Evolutionary conservation across 2,888 invertebrate genomes (phyloP).

Genomic region (Encarsia formosa): DNA sequence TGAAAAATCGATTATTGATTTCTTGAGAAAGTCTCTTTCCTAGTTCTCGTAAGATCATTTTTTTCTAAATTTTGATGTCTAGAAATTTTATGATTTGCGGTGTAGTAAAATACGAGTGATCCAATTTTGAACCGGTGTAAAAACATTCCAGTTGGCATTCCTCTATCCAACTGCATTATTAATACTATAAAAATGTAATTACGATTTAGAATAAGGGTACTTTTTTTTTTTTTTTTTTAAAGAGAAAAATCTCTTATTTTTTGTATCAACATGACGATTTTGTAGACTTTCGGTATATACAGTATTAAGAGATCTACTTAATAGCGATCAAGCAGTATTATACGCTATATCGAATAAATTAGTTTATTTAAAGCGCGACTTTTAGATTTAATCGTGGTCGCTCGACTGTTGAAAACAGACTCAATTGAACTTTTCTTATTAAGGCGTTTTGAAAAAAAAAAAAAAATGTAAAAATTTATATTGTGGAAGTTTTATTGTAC

Average conservation of each 20-base stretch:
- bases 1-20: too few species aligned
- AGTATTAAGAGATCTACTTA: conserved; percentile 47
- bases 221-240: too few species aligned
- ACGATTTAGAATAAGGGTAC: background rate
- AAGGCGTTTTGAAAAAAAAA: conserved; percentile 6
- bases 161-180: background rate
- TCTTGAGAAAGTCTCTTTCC: too few species aligned
- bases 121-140: too few species aligned
- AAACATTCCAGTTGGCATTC: background rate
- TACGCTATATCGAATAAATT: conserved; percentile 23
- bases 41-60: too few species aligned
- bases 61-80: too few species aligned
- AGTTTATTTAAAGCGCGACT: conserved; percentile 19
- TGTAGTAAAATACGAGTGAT: too few species aligned
- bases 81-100: too few species aligned
- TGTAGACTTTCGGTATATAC: conserved; percentile 39
- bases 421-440: conserved; percentile 17
- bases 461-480: background rate
- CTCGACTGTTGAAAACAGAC: conserved; percentile 22
- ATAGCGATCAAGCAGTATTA: conserved; percentile 41
- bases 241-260: too few species aligned
- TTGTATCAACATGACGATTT: conserved; percentile 18
- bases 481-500: conserved; percentile 10
- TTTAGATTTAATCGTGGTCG: conserved; percentile 20
- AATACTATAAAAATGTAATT: background rate